Conservation (phyloP, 30 jellyfish, hydroid and myxozoan species). For the Pseudorhiza aurosa region DNA sequence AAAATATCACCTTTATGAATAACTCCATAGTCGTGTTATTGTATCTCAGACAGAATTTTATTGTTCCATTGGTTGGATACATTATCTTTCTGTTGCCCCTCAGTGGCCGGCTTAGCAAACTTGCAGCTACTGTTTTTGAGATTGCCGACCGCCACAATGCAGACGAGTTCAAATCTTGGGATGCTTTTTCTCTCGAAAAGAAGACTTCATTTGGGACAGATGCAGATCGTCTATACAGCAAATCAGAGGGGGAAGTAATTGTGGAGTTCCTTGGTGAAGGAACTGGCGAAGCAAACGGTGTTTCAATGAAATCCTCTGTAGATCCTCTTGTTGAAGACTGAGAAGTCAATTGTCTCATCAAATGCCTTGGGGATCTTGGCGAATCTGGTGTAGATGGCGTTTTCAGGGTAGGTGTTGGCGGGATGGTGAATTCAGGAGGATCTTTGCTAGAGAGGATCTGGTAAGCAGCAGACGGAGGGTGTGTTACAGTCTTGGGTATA, state of each 20-base stretch:
- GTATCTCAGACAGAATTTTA: slow-evolving; percentile 78
- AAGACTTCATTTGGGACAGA: slow-evolving; percentile 70
- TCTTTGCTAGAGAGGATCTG: slow-evolving; percentile 46
- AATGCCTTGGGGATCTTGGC: slow-evolving; percentile 38
- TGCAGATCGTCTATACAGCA: slow-evolving; percentile 61
- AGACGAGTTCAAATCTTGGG: slow-evolving; percentile 55
- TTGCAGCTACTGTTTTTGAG: slow-evolving; percentile 64
- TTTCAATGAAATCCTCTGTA: background rate
- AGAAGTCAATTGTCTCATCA: background rate
- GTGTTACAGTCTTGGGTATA: slow-evolving; percentile 46
- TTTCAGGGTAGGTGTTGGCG: slow-evolving; percentile 55
- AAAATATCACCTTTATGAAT: slow-evolving; percentile 47
- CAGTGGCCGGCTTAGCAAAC: slow-evolving; percentile 42
- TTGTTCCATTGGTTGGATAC: slow-evolving; percentile 68
- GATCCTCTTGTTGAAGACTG: background rate
- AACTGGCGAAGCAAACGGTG: slow-evolving; percentile 32
- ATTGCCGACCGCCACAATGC: slow-evolving; percentile 79
- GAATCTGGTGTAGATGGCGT: slow-evolving; percentile 38
- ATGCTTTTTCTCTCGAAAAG: slow-evolving; percentile 50
- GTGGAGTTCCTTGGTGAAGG: slow-evolving; percentile 24
- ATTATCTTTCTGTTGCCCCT: slow-evolving; percentile 24
- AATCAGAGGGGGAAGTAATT: slow-evolving; percentile 1
- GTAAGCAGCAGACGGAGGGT: slow-evolving; percentile 64
- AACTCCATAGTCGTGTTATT: slow-evolving; percentile 40
- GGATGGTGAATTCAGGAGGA: slow-evolving; percentile 64